Evolutionary conservation across 2,888 invertebrate genomes (phyloP), one percentile per base, ranked within the genome.

Genomic region (Coelogynopora nodosa): DNA sequence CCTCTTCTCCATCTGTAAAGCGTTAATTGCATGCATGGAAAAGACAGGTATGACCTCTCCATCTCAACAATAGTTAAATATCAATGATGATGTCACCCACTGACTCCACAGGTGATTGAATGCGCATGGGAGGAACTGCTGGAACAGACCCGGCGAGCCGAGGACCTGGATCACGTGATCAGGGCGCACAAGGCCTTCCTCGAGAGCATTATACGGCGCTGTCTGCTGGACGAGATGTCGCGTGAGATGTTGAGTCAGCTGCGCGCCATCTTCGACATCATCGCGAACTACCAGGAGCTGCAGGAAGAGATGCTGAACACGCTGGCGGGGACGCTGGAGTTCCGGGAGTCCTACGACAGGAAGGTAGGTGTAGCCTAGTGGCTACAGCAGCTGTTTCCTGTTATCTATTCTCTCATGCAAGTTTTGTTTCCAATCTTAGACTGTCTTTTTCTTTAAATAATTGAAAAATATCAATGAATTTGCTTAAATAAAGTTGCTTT

Each of bases 41-140:
- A n/a, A n/a, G n/a, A n/a, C n/a, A n/a, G n/a, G n/a, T n/a, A n/a
- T n/a, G n/a, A n/a, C n/a, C n/a, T n/a, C n/a, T n/a, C n/a, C n/a
- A n/a, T n/a, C n/a, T n/a, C n/a, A n/a, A n/a, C n/a, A n/a, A n/a
- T n/a, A n/a, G n/a, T n/a, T n/a, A n/a, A n/a, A n/a, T n/a, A n/a
- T n/a, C n/a, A n/a, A n/a, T n/a, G n/a, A n/a, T n/a, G n/a, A n/a
- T n/a, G 18, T 49, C 49, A 49, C 49, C 18, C 49, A 10, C 5
- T 18, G 18, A 49, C 23, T 23, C 23, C 23, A 13, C 74, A 74
- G 74, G 74, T 92, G 87, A 93, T 96, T 88, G 97, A 97, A 93
- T 96, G 97, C 91, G 95, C 96, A 0, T 98, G 97, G 97, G 95
- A 95, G 88, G 94, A 94, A 89, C 94, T 98, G 90, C 94, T 95